Base-by-base conservation (phyloP, 2,888 invertebrate species). In the Gymnocheta viridis region DNA sequence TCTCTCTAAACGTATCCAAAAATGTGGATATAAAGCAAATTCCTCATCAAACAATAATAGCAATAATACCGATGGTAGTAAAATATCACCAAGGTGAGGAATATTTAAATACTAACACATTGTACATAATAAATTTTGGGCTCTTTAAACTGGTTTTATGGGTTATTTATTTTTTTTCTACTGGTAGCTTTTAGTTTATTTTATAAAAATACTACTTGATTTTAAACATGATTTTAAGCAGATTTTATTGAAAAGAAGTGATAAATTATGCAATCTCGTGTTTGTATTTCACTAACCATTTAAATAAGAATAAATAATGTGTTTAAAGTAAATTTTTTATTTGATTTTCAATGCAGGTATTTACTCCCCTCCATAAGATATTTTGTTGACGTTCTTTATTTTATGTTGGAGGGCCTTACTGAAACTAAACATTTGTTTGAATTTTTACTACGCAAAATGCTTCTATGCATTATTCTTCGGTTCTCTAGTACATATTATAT, bases 1-100 rank as follows among this genome's bases (percentile, higher is more conserved):
- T 87, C 94, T 99, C 77, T 96, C 96, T 89, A 96, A 97, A 90
- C 96, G 97, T 93, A 97, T 98, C 91, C 97, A 97, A 93, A 97
- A 97, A 92, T 95, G 96, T 93, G 98, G 98, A 87, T 98, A 96
- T 93, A 96, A 97, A 94, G 95, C 97, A 89, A 96, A 96, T 91
- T 95, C 94, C 87, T 93, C 93, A 85, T 93, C 93, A 88, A 92
- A 92, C 87, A 92, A 91, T 82, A 91, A 90, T 88, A 89, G 87
- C 85, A 82, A 85, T 66, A 85, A 85, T 60, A 92, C 93, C 88
- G 94, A 95, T 91, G 94, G 95, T 91, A 93, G 94, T 88, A 94
- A 94, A 92, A 94, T 96, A 90, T 96, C 96, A 87, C 96, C 96
- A 91, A 95, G 96, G 96, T 96, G 93, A 94, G 84, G 47, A 27